phyloP scores from a whole-genome alignment of 2,888 invertebrate genomes.

The Nymphalis polychloros region DNA sequence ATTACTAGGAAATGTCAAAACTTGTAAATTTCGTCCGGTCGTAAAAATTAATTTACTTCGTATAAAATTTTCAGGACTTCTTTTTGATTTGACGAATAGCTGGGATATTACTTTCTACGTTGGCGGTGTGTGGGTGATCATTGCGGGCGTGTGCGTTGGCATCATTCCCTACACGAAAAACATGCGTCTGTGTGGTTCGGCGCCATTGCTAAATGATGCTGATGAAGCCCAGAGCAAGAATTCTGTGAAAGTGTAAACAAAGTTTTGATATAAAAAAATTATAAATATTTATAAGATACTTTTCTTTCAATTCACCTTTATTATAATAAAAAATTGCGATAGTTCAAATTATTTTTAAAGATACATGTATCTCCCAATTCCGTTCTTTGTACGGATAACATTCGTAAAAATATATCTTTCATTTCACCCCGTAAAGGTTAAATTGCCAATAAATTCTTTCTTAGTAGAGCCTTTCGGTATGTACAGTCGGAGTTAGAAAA shows the following conservation, averaged over 20 bases:
- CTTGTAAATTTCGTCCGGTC: too few relatives aligned
- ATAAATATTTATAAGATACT: neutral
- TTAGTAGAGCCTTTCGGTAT: too few relatives aligned
- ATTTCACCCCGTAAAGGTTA: too few relatives aligned
- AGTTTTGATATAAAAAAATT: slow-evolving; percentile 1
- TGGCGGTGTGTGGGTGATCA: slow-evolving; percentile 64
- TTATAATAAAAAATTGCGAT: too few relatives aligned
- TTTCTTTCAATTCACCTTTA: neutral
- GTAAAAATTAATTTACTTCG: too few relatives aligned
- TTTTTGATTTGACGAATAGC: slow-evolving; percentile 61
- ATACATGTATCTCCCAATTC: too few relatives aligned
- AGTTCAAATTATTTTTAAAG: too few relatives aligned
- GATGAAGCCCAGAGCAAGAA: slow-evolving; percentile 46
- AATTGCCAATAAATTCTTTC: too few relatives aligned
- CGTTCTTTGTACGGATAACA: too few relatives aligned
- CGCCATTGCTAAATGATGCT: slow-evolving; percentile 59
- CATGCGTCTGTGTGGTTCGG: slow-evolving; percentile 59
- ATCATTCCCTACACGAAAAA: slow-evolving; percentile 67
- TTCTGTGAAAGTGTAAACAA: slow-evolving; percentile 39
- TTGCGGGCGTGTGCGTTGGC: slow-evolving; percentile 63
- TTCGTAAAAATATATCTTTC: too few relatives aligned
- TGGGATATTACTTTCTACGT: slow-evolving; percentile 74
- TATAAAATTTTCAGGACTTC: slow-evolving; percentile 52
- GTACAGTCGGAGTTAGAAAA: too few relatives aligned
- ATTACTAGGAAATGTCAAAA: too few relatives aligned